Percentiles rank a stretch among this genome's conserved stretches.
These are phyloP conservation scores for Panagrolaimus sp. DNA, from an alignment of 1,140 invertebrate species.

Conservation along the genomic window DNA sequence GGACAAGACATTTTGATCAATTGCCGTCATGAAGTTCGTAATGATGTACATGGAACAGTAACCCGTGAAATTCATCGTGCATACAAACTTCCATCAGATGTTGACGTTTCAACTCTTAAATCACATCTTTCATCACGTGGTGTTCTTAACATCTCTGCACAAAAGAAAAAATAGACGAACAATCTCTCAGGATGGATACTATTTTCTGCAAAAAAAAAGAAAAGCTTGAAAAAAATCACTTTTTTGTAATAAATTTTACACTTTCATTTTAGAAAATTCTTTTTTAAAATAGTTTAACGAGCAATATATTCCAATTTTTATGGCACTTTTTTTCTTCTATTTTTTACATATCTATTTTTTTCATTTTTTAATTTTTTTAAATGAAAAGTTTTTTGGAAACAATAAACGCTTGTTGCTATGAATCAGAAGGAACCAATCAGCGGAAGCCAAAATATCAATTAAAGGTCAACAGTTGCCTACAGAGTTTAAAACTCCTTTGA, in stretches of 20 bases:
- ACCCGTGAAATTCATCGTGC: conserved; percentile 49
- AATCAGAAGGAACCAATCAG: too few species aligned
- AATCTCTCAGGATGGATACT: background rate
- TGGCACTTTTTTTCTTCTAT: too few species aligned
- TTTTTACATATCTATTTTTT: too few species aligned
- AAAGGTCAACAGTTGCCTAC: too few species aligned
- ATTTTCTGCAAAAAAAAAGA: too few species aligned
- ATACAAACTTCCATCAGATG: conserved; percentile 51
- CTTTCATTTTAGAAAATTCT: background rate
- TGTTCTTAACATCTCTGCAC: conserved; percentile 48
- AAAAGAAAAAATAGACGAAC: conserved; percentile 49
- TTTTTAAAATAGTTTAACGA: background rate
- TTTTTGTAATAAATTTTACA: too few species aligned
- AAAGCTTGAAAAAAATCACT: too few species aligned
- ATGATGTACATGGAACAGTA: conserved; percentile 50
- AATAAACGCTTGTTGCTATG: too few species aligned
- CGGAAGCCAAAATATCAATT: too few species aligned
- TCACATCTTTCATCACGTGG: conserved; percentile 44
- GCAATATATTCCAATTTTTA: background rate
- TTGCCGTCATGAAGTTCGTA: conserved; percentile 52
- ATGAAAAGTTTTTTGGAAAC: too few species aligned
- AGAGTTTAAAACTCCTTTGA: too few species aligned
- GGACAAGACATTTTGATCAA: conserved; percentile 51
- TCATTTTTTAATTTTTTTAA: too few species aligned
- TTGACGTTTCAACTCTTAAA: conserved; percentile 48